Percentiles rank a stretch among this genome's conserved stretches.
These are phyloP conservation scores for Lycia hirtaria DNA, from an alignment of 2,888 invertebrate genomes.

Conservation along the genomic window DNA sequence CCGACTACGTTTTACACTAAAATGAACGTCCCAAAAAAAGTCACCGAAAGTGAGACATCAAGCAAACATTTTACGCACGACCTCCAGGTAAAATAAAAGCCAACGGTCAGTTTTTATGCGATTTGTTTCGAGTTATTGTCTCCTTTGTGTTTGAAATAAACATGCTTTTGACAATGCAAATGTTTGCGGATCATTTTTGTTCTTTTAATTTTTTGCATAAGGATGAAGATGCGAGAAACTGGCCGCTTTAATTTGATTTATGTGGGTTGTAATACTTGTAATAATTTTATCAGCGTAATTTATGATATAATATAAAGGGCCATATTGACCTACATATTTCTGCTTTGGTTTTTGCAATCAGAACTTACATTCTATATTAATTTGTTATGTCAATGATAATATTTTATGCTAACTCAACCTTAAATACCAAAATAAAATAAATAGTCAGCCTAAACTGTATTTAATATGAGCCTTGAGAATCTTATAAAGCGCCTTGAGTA, in stretches of 20 bases:
- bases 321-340: neutral
- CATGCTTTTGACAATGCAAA: constrained; percentile 35
- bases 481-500: constrained; percentile 33
- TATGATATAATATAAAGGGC: neutral
- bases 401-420: neutral
- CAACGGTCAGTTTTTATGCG: constrained; percentile 30
- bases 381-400: neutral
- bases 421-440: neutral
- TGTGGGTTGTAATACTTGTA: neutral
- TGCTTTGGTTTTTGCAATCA: neutral
- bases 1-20: constrained; percentile 49
- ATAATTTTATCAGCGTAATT: neutral
- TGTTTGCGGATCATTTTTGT: constrained; percentile 23
- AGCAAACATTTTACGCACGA: constrained; percentile 40
- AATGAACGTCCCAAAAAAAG: constrained; percentile 46
- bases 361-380: neutral
- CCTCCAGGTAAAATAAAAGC: constrained; percentile 35
- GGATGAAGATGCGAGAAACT: constrained; percentile 25
- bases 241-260: constrained; percentile 7
- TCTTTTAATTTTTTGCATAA: constrained; percentile 21
- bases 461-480: neutral
- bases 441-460: neutral
- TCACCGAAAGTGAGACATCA: constrained; percentile 62
- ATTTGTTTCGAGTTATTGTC: constrained; percentile 37
- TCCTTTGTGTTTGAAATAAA: constrained; percentile 37